phyloP scores from a whole-genome alignment of 1,140 invertebrate genomes.

The Hestina assimilis region DNA sequence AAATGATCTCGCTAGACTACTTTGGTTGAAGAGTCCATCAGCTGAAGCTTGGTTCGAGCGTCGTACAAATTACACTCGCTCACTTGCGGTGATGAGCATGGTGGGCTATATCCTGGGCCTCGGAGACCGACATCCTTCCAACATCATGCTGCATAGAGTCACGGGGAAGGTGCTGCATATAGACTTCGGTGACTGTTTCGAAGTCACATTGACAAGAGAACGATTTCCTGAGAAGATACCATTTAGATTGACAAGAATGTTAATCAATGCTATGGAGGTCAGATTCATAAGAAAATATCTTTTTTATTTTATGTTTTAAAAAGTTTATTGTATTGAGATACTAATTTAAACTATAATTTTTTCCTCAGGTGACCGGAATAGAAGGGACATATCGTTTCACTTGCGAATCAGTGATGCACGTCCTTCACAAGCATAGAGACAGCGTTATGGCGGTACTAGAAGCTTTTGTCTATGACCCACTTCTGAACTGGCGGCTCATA shows the following conservation, averaged over 20 bases:
- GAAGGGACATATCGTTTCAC: slow-evolving; percentile 93
- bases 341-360: neutral
- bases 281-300: neutral
- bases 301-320: neutral
- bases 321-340: neutral
- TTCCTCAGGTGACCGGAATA: slow-evolving; percentile 82
- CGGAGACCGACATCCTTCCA: slow-evolving; percentile 96
- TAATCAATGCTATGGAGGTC: slow-evolving; percentile 99
- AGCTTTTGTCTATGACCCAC: slow-evolving; percentile 99
- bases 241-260: slow-evolving; percentile 99
- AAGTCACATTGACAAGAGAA: slow-evolving; percentile 99
- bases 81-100: slow-evolving; percentile 99
- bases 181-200: slow-evolving; percentile 99
- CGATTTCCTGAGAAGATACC: slow-evolving; percentile 99
- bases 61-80: slow-evolving; percentile 98
- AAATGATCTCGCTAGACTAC: slow-evolving; percentile 95
- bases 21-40: slow-evolving; percentile 98
- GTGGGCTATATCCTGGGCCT: slow-evolving; percentile 90
- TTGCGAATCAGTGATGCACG: slow-evolving; percentile 98
- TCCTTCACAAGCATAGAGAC: slow-evolving; percentile 97
- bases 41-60: slow-evolving; percentile 99
- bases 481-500: slow-evolving; percentile 96
- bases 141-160: slow-evolving; percentile 98
- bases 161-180: slow-evolving; percentile 99
- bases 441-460: slow-evolving; percentile 99